These are phyloP conservation scores for Homarus gammarus DNA, from an alignment of 2,888 invertebrate genomes.

Conservation along the genomic window DNA sequence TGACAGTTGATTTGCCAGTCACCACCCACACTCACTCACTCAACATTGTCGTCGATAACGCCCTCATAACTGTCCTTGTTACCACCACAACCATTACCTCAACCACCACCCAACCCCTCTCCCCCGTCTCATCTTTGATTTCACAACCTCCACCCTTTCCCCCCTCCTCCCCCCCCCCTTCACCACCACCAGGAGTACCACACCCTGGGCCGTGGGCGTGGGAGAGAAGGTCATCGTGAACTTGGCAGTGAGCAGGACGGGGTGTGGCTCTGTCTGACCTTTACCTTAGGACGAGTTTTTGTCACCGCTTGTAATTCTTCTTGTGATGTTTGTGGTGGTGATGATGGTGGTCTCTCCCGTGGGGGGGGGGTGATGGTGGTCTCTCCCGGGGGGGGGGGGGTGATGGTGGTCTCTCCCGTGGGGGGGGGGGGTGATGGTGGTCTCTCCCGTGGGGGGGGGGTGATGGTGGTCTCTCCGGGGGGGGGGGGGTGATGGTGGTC, in stretches of 20 bases:
- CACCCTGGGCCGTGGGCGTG: not conserved
- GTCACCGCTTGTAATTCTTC: not conserved
- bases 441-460: too few species aligned
- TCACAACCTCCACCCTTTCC: not conserved
- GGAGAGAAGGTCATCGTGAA: conserved; percentile 18
- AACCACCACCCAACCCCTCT: not conserved
- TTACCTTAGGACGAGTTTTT: conserved; percentile 22
- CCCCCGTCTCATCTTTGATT: not conserved
- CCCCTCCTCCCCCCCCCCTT: conserved; percentile 2
- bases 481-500: too few species aligned
- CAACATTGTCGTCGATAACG: too few species aligned
- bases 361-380: too few species aligned
- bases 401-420: too few species aligned
- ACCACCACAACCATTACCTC: too few species aligned
- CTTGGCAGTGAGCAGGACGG: conserved; percentile 30
- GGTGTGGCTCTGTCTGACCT: conserved; percentile 11
- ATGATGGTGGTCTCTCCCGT: too few species aligned
- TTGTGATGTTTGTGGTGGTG: not conserved
- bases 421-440: too few species aligned
- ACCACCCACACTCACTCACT: too few species aligned
- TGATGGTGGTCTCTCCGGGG: too few species aligned
- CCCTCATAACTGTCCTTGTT: too few species aligned
- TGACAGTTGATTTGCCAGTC: too few species aligned
- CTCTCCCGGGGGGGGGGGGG: not conserved
- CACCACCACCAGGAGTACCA: not conserved